Evolutionary conservation across 2,797 vertebrate genomes (phyloP).

Genomic region (Halcyon leucocephala): DNA sequence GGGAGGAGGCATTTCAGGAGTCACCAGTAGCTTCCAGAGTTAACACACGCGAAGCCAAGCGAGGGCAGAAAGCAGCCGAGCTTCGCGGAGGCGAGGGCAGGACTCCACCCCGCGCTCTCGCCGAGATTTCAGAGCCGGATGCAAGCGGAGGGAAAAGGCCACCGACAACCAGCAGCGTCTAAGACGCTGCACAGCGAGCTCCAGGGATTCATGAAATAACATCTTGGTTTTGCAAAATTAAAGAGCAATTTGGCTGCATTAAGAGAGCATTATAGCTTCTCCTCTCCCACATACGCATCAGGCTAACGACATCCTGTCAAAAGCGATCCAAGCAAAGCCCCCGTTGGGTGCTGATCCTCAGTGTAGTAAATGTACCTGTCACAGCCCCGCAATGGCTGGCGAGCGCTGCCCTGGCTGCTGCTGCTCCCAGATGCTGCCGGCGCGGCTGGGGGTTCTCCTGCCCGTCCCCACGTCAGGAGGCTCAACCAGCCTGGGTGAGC

Average conservation of each 20-base stretch:
- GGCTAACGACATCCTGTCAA: constrained; percentile 35
- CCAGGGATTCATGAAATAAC: background rate
- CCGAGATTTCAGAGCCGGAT: background rate
- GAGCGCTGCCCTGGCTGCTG: constrained; percentile 1
- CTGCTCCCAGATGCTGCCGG: background rate
- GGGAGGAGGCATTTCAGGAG: constrained; percentile 10
- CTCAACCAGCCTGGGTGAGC: background rate
- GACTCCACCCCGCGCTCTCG: background rate
- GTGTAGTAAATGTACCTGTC: background rate
- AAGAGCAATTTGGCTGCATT: constrained; percentile 68
- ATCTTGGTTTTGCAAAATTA: constrained; percentile 48
- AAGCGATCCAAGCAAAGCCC: background rate
- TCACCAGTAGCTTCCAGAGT: background rate
- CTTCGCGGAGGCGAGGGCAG: rapidly evolving
- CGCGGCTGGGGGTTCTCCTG: background rate
- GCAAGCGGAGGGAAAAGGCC: background rate
- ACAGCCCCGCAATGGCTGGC: background rate
- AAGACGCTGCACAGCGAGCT: background rate
- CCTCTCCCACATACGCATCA: constrained; percentile 29
- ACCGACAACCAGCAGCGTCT: background rate
- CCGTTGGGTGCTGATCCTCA: background rate
- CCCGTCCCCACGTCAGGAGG: rapidly evolving
- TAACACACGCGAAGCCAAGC: background rate
- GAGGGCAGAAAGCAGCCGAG: background rate
- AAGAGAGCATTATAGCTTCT: constrained; percentile 11